Evolutionary conservation across 2,797 vertebrate genomes (phyloP).

Genomic region (Huso huso): DNA sequence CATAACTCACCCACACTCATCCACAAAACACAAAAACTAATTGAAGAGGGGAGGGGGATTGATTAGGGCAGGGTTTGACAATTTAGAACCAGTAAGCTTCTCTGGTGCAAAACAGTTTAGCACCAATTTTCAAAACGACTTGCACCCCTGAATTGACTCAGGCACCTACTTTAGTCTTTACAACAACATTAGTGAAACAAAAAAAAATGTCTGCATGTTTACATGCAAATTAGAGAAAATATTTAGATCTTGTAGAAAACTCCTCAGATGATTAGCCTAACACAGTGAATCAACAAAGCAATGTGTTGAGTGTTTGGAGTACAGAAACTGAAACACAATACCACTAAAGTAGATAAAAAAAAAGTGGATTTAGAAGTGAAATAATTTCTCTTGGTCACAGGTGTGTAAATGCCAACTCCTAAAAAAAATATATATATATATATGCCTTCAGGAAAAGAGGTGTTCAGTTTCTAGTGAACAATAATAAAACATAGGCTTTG

Average conservation of each 20-base stretch:
- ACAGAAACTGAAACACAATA: slow-evolving; percentile 7
- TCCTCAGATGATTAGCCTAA: neutral
- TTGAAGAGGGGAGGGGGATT: too few species aligned
- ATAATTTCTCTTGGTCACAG: slow-evolving; percentile 18
- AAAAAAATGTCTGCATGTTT: neutral
- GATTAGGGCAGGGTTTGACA: too few species aligned
- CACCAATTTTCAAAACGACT: too few species aligned
- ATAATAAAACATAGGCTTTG: slow-evolving; percentile 13
- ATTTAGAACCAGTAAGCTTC: too few species aligned
- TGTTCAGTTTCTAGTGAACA: slow-evolving; percentile 26
- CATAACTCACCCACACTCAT: too few species aligned
- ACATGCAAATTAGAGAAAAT: neutral
- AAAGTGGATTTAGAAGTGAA: neutral
- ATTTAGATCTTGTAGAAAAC: slow-evolving; percentile 1
- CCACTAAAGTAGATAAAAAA: slow-evolving; percentile 10
- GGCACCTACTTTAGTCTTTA: too few species aligned
- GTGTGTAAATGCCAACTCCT: slow-evolving; percentile 22
- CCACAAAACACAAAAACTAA: too few species aligned
- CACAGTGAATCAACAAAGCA: neutral
- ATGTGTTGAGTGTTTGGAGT: neutral
- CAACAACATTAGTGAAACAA: too few species aligned
- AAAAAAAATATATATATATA: slow-evolving; percentile 12
- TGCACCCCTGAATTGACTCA: too few species aligned
- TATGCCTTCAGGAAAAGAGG: slow-evolving; percentile 12
- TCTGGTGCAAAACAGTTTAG: too few species aligned